A percentile compares a stretch with the other conserved stretches of the same genome.
These are phyloP conservation scores for Antechinus flavipes DNA, from an alignment of 2,113 vertebrate species.

Conservation along the genomic window DNA sequence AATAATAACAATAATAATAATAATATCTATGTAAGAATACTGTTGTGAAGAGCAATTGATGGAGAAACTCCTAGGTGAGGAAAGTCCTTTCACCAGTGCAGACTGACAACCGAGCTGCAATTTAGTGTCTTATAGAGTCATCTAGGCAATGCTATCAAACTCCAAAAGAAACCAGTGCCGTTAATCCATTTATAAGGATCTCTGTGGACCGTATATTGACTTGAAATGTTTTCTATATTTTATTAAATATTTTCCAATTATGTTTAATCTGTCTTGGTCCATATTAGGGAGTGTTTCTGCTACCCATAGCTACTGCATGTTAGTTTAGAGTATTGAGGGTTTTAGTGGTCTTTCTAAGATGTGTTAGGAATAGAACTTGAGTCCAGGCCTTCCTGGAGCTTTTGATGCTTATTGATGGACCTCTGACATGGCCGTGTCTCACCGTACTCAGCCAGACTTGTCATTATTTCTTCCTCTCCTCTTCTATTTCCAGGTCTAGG, in stretches of 20 bases:
- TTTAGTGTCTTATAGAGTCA: not conserved
- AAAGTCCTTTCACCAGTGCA: not conserved
- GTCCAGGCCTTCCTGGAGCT: not conserved
- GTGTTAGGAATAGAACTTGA: not conserved
- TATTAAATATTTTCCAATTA: not conserved
- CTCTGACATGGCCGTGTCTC: not conserved
- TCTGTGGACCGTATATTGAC: not conserved
- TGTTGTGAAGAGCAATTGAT: not conserved
- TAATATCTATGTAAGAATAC: not conserved
- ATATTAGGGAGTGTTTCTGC: not conserved
- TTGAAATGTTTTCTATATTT: not conserved
- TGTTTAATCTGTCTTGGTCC: not conserved
- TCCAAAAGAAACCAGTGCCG: not conserved
- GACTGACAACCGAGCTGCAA: not conserved
- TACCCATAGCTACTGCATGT: not conserved
- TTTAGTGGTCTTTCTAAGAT: not conserved
- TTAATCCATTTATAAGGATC: not conserved
- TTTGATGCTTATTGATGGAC: not conserved
- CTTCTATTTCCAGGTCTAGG: not conserved
- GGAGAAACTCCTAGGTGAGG: not conserved
- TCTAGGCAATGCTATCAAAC: not conserved
- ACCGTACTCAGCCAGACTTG: not conserved
- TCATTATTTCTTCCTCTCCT: not conserved
- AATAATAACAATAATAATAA: not conserved
- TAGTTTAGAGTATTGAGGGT: not conserved